These are phyloP conservation scores for Pelecanoides urinatrix DNA, from an alignment of 2,113 vertebrate species.

Conservation along the genomic window DNA sequence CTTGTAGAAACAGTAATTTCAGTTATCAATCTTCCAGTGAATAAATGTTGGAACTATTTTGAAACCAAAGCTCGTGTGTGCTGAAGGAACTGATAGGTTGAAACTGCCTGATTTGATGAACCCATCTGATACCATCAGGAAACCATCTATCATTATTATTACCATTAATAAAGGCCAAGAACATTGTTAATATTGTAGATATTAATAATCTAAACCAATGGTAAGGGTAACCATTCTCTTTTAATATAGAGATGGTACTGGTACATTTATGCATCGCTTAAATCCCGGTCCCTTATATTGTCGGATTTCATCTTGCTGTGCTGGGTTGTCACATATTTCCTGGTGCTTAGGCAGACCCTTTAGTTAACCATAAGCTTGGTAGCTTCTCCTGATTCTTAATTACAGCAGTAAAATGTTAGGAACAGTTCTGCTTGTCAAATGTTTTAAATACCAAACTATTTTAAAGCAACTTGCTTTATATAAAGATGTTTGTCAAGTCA, in stretches of 20 bases:
- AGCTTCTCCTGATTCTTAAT: constrained; percentile 20
- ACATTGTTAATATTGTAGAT: neutral
- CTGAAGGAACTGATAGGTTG: neutral
- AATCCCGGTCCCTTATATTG: neutral
- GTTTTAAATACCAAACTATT: constrained; percentile 13
- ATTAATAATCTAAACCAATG: neutral
- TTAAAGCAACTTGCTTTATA: neutral
- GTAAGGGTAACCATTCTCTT: neutral
- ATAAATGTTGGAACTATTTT: neutral
- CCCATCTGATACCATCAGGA: neutral
- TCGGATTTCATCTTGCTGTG: neutral
- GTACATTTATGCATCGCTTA: neutral
- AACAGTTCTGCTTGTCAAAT: neutral
- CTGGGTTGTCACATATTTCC: neutral
- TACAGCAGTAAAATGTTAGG: neutral
- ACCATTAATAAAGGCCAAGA: neutral
- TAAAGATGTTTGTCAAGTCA: neutral
- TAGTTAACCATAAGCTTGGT: neutral
- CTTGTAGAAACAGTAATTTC: constrained; percentile 25
- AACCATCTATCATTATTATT: neutral
- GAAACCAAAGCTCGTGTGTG: neutral
- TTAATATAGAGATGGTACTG: neutral
- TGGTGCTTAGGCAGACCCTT: neutral
- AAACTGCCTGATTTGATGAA: neutral
- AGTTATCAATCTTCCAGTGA: neutral